Base-by-base conservation (phyloP, 2,888 invertebrate species). In the Aspidapion aeneum region DNA sequence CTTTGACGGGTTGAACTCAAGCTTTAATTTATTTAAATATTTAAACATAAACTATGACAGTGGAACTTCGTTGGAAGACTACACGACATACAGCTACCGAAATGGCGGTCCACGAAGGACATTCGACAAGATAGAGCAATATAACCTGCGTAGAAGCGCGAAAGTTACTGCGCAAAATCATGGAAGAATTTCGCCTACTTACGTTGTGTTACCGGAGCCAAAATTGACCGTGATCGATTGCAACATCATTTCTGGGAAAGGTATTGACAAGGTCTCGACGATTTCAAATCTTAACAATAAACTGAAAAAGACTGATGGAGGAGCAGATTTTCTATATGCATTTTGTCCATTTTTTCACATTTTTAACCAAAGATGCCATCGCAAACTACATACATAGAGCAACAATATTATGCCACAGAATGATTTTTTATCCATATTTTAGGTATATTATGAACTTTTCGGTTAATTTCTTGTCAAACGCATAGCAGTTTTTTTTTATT, bases 171-270 rank as follows among this genome's bases (percentile, higher is more conserved):
- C 57, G 48, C 64, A 58, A 55, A 67, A 63, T 50, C 68, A 58
- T 57, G 55, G 65, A 65, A 63, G 60, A 19, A 69, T 70, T 12
- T 67, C 72, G 49, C 74, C 76, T 5, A 76, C 76, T 50, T 75
- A 81, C 18, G 80, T 81, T 61, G 78, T 82, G 50, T 79, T 83
- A 20, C 83, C 84, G 3, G 83, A 86, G 73, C 88, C 89, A n/a
- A 84, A 85, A 73, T 82, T 90, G 66, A 86, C 88, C 21, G 89
- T 90, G 71, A 89, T 90, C 68, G 89, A 90, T 81, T 86, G 90
- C 74, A 90, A 89, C 81, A 83, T 86, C 77, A 83, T 89, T 74
- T 87, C 88, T 16, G 66, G 75, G 57, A 71, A 73, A 62, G 71
- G 71, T 60, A 72, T 74, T 60, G 72, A 73, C 21, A 71, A 68